phyloP scores from a whole-genome alignment of 1,140 invertebrate genomes.

The Diorhabda elongata region DNA sequence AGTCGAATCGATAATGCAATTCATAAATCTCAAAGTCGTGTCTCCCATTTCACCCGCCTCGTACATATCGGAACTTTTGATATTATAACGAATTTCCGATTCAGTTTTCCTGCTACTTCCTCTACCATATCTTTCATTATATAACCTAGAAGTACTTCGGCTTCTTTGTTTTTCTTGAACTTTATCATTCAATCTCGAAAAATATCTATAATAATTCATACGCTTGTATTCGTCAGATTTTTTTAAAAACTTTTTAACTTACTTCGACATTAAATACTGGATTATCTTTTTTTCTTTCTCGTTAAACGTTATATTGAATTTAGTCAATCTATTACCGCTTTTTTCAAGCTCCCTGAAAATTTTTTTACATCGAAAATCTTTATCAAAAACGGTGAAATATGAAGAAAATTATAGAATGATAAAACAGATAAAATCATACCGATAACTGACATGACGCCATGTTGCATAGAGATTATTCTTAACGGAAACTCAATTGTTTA shows the following conservation, averaged over 20 bases:
- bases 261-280: conserved; percentile 24
- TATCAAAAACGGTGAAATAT: not conserved
- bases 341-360: conserved; percentile 22
- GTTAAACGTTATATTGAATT: conserved; percentile 16
- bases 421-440: no score
- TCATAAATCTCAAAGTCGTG: not conserved
- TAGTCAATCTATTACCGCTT: conserved; percentile 7
- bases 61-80: no score
- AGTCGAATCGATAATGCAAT: not conserved
- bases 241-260: conserved; percentile 3
- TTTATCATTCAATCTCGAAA: not conserved
- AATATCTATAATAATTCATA: not conserved
- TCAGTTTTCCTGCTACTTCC: not conserved
- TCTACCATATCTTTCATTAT: not conserved
- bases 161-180: not conserved
- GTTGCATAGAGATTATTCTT: no score
- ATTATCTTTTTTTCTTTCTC: conserved; percentile 27
- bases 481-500: no score
- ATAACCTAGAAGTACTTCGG: not conserved
- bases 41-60: not conserved
- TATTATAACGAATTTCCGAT: no score
- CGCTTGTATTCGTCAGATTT: not conserved
- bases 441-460: no score
- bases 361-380: not conserved
- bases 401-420: no score